Evolutionary conservation across 2,797 vertebrate species (phyloP).

Genomic region (Columba guinea): DNA sequence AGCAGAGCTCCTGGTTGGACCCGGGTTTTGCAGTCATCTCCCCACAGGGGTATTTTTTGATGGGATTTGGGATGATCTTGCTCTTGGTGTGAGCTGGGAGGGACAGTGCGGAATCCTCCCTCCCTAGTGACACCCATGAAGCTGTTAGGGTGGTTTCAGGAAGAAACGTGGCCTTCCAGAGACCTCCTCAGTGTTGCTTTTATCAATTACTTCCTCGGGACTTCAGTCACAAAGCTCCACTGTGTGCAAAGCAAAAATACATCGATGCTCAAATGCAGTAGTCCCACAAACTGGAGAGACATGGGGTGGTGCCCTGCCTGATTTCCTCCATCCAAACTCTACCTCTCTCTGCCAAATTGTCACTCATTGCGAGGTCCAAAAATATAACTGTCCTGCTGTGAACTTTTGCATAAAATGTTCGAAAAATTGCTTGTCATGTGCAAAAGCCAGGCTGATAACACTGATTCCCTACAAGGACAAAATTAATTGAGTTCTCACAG

Average conservation of each 20-base stretch:
- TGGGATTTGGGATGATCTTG: neutral
- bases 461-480: neutral
- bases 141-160: neutral
- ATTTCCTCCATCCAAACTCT: neutral
- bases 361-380: neutral
- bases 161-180: neutral
- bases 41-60: no score
- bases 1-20: neutral
- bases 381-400: slow-evolving; percentile 2
- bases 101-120: neutral
- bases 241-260: neutral
- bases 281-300: neutral
- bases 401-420: neutral
- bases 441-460: neutral
- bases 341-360: neutral
- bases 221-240: neutral
- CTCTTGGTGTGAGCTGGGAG: neutral
- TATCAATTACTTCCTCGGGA: fast-evolving
- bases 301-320: neutral
- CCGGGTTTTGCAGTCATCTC: neutral
- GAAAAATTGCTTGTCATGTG: neutral
- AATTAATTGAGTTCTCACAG: neutral
- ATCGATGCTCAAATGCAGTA: neutral
- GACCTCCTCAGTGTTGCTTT: neutral
- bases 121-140: neutral